phyloP scores from a whole-genome alignment of 2,797 vertebrate species.

The Atherinosoma microstoma region DNA sequence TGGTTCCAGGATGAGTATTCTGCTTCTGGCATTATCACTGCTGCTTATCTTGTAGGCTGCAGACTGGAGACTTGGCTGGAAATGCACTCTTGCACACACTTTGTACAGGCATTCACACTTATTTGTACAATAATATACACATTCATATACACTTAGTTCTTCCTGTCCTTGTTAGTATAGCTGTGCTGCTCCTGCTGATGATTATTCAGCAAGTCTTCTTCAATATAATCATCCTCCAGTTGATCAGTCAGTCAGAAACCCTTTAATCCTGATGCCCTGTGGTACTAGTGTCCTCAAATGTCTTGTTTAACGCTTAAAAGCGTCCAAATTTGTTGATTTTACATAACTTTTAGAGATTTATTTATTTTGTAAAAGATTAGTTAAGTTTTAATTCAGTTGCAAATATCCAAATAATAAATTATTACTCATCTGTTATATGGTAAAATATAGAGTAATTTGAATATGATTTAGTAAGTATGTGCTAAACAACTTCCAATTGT shows the following conservation, averaged over 20 bases:
- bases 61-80: conserved; percentile 64
- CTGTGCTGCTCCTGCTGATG: conserved; percentile 22
- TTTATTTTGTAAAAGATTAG: neutral
- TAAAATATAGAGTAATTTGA: neutral
- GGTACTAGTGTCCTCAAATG: conserved; percentile 16
- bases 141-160: conserved; percentile 3
- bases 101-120: conserved; percentile 29
- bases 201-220: conserved; percentile 39
- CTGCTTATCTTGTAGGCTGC: conserved; percentile 70
- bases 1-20: conserved; percentile 54
- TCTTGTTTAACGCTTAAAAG: conserved; percentile 19
- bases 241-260: conserved; percentile 45
- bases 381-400: neutral
- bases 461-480: neutral
- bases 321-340: neutral
- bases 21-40: conserved; percentile 65
- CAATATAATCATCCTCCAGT: conserved; percentile 29
- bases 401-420: neutral
- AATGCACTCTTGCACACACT: conserved; percentile 29
- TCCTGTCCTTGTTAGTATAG: conserved; percentile 28
- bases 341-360: neutral
- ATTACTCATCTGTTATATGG: neutral
- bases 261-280: conserved; percentile 21
- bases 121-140: conserved; percentile 14
- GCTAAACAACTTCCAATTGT: conserved; percentile 6